phyloP scores from a whole-genome alignment of 2,113 vertebrate genomes.

The Triplophysa tibetana region DNA sequence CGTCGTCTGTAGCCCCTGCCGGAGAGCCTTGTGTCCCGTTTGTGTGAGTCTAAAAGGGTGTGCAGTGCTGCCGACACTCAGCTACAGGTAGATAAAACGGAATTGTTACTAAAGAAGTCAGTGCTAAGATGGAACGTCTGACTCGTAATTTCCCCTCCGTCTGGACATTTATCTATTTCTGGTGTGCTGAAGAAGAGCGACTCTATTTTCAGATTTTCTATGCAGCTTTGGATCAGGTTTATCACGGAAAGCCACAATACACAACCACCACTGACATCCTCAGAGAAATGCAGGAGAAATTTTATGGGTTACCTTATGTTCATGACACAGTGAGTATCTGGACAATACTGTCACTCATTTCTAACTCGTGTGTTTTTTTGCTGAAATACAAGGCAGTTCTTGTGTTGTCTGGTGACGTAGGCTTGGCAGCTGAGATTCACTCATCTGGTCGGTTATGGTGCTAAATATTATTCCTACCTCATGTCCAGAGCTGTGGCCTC shows the following conservation, averaged over 20 bases:
- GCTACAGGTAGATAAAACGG: constrained; percentile 80
- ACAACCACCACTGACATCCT: constrained; percentile 88
- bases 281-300: constrained; percentile 84
- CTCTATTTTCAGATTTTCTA: constrained; percentile 83
- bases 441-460: constrained; percentile 92
- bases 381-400: neutral
- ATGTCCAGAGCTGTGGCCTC: constrained; percentile 94
- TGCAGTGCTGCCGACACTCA: constrained; percentile 93
- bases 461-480: constrained; percentile 97
- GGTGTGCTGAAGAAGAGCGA: no score
- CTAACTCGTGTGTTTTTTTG: no score
- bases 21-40: constrained; percentile 86
- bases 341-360: no score
- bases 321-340: constrained; percentile 81
- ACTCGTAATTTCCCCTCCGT: no score
- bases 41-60: constrained; percentile 93
- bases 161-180: neutral
- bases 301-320: constrained; percentile 87
- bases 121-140: neutral
- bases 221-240: constrained; percentile 91
- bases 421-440: constrained; percentile 96
- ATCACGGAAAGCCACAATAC: constrained; percentile 84
- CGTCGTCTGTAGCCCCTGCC: constrained; percentile 77
- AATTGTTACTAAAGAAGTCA: neutral
- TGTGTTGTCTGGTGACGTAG: constrained; percentile 62